phyloP scores from a whole-genome alignment of 2,888 invertebrate species.

The Cyaniris semiargus region DNA sequence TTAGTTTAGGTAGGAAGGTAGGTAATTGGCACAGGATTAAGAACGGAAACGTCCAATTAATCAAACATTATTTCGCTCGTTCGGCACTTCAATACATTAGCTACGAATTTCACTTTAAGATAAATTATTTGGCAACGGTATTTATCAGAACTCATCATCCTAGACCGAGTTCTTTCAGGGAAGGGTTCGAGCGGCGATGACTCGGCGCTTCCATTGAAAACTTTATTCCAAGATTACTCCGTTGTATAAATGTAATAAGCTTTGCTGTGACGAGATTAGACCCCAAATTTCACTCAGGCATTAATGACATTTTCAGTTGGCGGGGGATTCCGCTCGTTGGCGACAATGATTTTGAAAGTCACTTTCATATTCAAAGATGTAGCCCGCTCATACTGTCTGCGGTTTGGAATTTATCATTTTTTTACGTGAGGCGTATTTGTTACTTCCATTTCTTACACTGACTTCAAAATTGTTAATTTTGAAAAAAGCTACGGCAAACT shows the following conservation, averaged over 20 bases:
- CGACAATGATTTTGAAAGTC: constrained; percentile 78
- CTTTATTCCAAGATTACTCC: constrained; percentile 79
- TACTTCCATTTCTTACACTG: too few species aligned
- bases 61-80: constrained; percentile 20
- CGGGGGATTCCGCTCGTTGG: constrained; percentile 56
- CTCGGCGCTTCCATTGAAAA: constrained; percentile 78
- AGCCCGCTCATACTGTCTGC: not conserved
- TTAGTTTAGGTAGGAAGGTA: too few species aligned
- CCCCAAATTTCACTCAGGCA: constrained; percentile 78
- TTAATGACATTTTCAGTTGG: constrained; percentile 79
- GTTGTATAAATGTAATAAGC: constrained; percentile 80
- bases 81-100: constrained; percentile 8
- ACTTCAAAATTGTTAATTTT: too few species aligned
- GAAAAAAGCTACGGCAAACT: too few species aligned
- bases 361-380: constrained; percentile 54
- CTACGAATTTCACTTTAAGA: constrained; percentile 22
- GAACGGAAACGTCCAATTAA: not conserved
- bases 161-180: constrained; percentile 65
- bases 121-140: constrained; percentile 38
- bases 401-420: not conserved
- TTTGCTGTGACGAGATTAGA: constrained; percentile 79
- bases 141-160: constrained; percentile 46
- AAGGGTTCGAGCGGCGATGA: constrained; percentile 78
- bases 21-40: not conserved
- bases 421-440: not conserved